Base-by-base conservation (phyloP, 2,888 invertebrate genomes). In the Drepana falcataria region DNA sequence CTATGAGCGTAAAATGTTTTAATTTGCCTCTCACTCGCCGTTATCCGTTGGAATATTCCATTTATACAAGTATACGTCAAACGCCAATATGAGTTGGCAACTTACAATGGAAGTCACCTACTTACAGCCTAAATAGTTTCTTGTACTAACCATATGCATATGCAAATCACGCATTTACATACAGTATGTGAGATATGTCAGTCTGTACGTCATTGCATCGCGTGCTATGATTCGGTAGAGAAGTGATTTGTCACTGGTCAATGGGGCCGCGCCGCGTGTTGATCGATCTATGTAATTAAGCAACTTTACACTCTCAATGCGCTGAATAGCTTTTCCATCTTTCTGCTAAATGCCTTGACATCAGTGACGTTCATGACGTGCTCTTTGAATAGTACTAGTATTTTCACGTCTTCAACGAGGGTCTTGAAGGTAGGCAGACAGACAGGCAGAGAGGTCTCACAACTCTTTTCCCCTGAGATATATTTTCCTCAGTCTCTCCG, bases 111-210 rank as follows among this genome's bases (percentile, higher is more conserved):
- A 60, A 57, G 21, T 21, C 21, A 21, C 21, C 21, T 21, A 21
- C 59, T 56, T 53, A 59, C 61, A 59, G 63, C 68, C 68, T 72
- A 66, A 73, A 69, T 66, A 61, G 73, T 65, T 61, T 61, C 9
- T 57, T 63, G 55, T 52, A 48, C 53, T 55, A 33, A 61, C 66
- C 60, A 63, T 71, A 74, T 76, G 75, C 70, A 71, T 75, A 74
- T 73, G 56, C 60, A 58, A 58, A 53, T 33, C 56, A 48, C 55
- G 55, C 51, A 55, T 54, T 48, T 55, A 59, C 57, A 53, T 58
- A 59, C 55, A 57, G 52, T 4, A 5, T 33, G 51, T 49, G 21
- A 9, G 1, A 35, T 35, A 51, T 49, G 52, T 49, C 44, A 48
- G 48, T 44, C 3, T 47, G 37, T 35, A 6, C 35, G 48, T 7